Evolutionary conservation across 2,113 vertebrate genomes (phyloP), one percentile per base, ranked within the genome.

Genomic region (Oryzias javanicus): DNA sequence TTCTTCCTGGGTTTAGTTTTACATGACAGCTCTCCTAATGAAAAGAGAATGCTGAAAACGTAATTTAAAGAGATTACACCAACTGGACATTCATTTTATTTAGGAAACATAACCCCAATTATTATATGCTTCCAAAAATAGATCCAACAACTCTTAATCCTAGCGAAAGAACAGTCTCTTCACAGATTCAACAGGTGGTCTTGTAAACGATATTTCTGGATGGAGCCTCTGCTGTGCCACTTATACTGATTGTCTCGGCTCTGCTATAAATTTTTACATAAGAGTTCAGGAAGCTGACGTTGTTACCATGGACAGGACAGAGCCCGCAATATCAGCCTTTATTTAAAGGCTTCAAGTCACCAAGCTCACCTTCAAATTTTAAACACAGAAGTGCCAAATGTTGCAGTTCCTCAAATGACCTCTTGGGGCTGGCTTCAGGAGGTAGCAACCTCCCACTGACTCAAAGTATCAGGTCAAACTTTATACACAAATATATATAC

Each of bases 161-260:
- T 59, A 65, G 51, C 78, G 73, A 82, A 63, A 79, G 58, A 62
- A 65, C 35, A 55, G 50, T 24, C 60, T 46, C 49, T 76, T 45
- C 71, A 55, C 60, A 69, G 58, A 68, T 76, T 56, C 72, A 79
- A 79, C 80, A 79, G 83, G 75, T 82, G 81, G 64, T 53, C 71
- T 63, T 82, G 75, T 82, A 78, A 85, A 79, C 73, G 54, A 78
- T 69, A 82, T 64, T 66, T 59, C 69, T 80, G 70, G 68, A 64
- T 76, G 53, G 46, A 45, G 64, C 29, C 51, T 64, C 42, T 17
- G 70, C 50, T 66, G 42, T 25, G 52, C 64, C 70, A 75, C 71
- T 80, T 81, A 67, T 75, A 68, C 45, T 79, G 84, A 83, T 81
- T 81, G 71, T 82, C 76, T 82, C 52, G 35, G 60, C 72, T 27